Percentiles rank a stretch among this genome's conserved stretches.
Evolutionary conservation across 1,140 invertebrate genomes (phyloP).

Genomic region (Amyelois transitella): DNA sequence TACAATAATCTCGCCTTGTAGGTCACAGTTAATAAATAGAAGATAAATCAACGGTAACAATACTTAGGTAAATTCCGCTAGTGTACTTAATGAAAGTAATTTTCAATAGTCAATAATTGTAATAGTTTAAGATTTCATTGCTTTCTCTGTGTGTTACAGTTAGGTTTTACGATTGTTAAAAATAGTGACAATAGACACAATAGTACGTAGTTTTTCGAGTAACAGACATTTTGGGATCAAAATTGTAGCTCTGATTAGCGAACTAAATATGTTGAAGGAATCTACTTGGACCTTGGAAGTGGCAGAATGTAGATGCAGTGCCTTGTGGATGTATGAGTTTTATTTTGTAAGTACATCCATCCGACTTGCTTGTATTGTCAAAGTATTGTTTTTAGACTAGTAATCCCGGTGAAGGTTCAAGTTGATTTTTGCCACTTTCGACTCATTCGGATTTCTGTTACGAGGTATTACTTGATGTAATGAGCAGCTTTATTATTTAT

Average conservation of each 20-base stretch:
- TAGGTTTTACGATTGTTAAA: not conserved
- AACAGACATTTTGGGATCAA: conserved; percentile 59
- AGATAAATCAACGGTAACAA: too few relatives aligned
- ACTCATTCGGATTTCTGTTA: conserved; percentile 18
- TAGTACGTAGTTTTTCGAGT: not conserved
- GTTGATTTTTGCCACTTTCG: not conserved
- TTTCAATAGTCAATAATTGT: conserved; percentile 44
- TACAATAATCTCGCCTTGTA: conserved; percentile 11
- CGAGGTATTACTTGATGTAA: conserved; percentile 29
- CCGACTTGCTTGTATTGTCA: not conserved
- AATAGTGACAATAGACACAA: not conserved
- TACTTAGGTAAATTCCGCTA: conserved; percentile 5
- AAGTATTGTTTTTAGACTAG: not conserved
- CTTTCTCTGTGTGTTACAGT: conserved; percentile 30
- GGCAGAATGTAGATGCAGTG: not conserved
- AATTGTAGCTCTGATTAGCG: conserved; percentile 37
- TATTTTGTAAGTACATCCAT: not conserved
- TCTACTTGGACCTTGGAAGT: conserved; percentile 1
- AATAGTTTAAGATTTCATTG: conserved; percentile 33
- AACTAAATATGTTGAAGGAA: conserved; percentile 21
- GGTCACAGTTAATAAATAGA: conserved; percentile 7
- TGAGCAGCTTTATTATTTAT: conserved; percentile 71
- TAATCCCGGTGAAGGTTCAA: not conserved
- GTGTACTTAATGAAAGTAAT: conserved; percentile 54
- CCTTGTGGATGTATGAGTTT: conserved; percentile 1